A percentile compares a stretch with the other conserved stretches of the same genome.
Evolutionary conservation across 2,797 vertebrate species (phyloP).

Genomic region (Morus bassanus): DNA sequence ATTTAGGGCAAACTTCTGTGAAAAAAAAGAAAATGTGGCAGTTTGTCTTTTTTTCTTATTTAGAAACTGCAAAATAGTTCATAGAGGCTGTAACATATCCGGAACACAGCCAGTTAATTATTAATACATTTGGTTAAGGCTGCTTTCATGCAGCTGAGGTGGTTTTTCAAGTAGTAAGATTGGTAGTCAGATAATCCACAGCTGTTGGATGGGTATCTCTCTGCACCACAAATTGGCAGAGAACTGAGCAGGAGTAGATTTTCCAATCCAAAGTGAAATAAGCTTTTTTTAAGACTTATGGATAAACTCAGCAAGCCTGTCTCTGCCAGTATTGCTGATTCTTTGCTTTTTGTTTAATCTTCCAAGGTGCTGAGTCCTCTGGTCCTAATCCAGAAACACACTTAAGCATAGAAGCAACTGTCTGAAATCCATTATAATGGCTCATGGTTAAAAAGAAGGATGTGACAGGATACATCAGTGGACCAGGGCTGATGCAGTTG

Average conservation of each 20-base stretch:
- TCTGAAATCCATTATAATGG: not conserved
- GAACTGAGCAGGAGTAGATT: not conserved
- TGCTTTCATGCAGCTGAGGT: not conserved
- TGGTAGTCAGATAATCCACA: not conserved
- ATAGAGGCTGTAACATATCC: not conserved
- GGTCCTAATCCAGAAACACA: not conserved
- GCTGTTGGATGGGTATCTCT: not conserved
- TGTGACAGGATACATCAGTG: not conserved
- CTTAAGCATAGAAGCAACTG: not conserved
- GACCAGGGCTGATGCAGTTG: not conserved
- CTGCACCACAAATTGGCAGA: not conserved
- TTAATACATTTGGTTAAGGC: not conserved
- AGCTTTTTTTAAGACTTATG: not conserved
- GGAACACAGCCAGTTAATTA: not conserved
- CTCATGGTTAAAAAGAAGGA: not conserved
- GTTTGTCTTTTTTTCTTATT: not conserved
- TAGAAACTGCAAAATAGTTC: not conserved
- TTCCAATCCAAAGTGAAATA: not conserved
- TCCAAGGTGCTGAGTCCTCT: not conserved
- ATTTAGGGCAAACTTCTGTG: not conserved
- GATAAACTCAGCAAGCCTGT: not conserved
- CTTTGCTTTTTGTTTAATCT: not conserved
- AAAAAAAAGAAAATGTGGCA: not conserved
- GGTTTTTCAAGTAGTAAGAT: not conserved
- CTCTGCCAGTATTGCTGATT: not conserved